These are phyloP conservation scores for Campylomormyrus numenius DNA, from an alignment of 2,113 vertebrate genomes.

Conservation along the genomic window DNA sequence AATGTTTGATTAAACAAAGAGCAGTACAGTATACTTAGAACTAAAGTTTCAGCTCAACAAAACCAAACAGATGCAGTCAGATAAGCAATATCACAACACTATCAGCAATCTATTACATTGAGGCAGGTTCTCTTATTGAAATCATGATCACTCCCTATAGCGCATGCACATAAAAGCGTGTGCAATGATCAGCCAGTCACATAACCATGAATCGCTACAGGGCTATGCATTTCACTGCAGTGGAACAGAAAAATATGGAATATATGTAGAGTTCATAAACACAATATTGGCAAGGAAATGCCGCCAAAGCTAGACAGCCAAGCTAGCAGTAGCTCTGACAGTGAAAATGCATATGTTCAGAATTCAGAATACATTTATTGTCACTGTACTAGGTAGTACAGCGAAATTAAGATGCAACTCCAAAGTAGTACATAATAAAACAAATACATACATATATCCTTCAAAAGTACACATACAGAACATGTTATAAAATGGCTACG, in stretches of 20 bases:
- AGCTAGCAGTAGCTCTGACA: background rate
- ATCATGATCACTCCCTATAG: background rate
- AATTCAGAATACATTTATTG: too few relatives aligned
- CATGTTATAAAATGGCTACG: too few relatives aligned
- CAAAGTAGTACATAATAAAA: too few relatives aligned
- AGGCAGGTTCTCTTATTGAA: background rate
- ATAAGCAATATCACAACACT: background rate
- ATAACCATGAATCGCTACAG: background rate
- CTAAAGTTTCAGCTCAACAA: background rate
- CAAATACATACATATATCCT: too few relatives aligned
- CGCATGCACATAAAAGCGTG: background rate
- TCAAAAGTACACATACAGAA: too few relatives aligned
- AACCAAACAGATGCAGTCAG: background rate
- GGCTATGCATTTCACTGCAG: background rate
- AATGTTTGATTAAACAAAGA: background rate
- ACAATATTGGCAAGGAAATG: background rate
- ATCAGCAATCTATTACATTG: background rate
- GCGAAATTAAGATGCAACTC: too few relatives aligned
- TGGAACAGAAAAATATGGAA: background rate
- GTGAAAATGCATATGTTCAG: background rate
- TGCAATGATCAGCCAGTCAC: background rate
- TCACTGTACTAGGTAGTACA: too few relatives aligned
- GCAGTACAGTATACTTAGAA: background rate
- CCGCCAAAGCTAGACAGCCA: background rate
- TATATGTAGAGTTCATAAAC: background rate